Base-by-base conservation (phyloP, 2,888 invertebrate genomes). In the Blera fallax region DNA sequence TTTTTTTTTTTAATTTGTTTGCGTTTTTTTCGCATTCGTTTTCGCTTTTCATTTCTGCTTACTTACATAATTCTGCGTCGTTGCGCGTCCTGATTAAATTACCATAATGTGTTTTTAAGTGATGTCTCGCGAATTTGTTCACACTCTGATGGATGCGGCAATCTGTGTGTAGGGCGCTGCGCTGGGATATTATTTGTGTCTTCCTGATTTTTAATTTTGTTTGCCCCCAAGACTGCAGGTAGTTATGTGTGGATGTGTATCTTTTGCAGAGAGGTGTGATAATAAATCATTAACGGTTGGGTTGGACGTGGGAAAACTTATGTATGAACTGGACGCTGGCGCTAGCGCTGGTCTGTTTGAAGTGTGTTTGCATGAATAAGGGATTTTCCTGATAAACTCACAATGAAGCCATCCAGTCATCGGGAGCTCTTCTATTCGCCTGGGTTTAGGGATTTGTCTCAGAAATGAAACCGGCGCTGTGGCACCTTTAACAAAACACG, bases 91-190 rank as follows among this genome's bases (percentile, higher is more conserved):
- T 84, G 74, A 84, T 84, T 84, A 79, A 84, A 84, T 84, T 79
- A 73, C 70, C 84, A 50, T 84, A 79, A 84, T 84, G 84, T 64
- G 79, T 74, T 79, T 79, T 84, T 84, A 84, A 84, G 84, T 79
- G 84, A 84, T 74, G 79, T 83, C 79, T 69, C 69, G 69, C 64
- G 64, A 79, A 84, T 84, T 84, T 74, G 69, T 84, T 79, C 79
- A 79, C 84, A 74, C 84, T 64, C 52, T 32, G 67, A 60, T 67
- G 60, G 69, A 62, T 52, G 24, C 24, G 16, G 54, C 65, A 45
- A 62, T 52, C 52, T 64, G 73, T 52, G 48, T n/a, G 18, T 3
- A n/a, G n/a, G n/a, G n/a, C n/a, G n/a, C n/a, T n/a, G n/a, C 37
- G 37, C 48, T 65, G 29, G 65, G 56, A 48, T 65, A 67, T 76